Conservation (phyloP, 1,140 invertebrate genomes). For the Bombus polaris region DNA sequence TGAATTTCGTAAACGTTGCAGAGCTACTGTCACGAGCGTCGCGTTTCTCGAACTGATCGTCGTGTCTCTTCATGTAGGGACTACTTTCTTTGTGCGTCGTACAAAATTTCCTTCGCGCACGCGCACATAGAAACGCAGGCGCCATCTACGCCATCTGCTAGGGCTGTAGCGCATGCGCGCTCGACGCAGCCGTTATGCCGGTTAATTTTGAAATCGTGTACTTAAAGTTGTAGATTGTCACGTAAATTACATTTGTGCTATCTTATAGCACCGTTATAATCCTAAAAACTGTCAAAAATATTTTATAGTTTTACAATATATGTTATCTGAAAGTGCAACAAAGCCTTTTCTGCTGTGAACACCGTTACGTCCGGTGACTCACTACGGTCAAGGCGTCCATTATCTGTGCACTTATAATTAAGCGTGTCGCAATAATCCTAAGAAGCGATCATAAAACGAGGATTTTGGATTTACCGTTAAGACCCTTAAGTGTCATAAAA, state of each 20-base stretch:
- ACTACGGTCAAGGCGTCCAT: too few species aligned
- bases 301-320: not conserved
- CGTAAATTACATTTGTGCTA: not conserved
- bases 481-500: too few species aligned
- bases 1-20: not conserved
- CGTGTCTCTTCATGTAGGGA: conserved; percentile 39
- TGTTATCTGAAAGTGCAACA: not conserved
- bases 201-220: conserved; percentile 32
- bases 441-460: too few species aligned
- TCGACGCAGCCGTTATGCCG: conserved; percentile 23
- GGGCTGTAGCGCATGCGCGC: not conserved
- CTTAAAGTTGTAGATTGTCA: not conserved
- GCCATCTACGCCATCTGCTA: conserved; percentile 32
- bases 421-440: too few species aligned
- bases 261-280: too few species aligned
- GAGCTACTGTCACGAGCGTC: conserved; percentile 19
- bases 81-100: conserved; percentile 53
- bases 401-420: too few species aligned
- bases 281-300: too few species aligned
- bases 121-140: not conserved
- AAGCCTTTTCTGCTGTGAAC: not conserved
- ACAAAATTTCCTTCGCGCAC: conserved; percentile 8
- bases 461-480: too few species aligned
- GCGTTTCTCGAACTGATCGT: conserved; percentile 40
- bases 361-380: too few species aligned